phyloP scores from a whole-genome alignment of 1,140 invertebrate species.

The Diabrotica virgifera region DNA sequence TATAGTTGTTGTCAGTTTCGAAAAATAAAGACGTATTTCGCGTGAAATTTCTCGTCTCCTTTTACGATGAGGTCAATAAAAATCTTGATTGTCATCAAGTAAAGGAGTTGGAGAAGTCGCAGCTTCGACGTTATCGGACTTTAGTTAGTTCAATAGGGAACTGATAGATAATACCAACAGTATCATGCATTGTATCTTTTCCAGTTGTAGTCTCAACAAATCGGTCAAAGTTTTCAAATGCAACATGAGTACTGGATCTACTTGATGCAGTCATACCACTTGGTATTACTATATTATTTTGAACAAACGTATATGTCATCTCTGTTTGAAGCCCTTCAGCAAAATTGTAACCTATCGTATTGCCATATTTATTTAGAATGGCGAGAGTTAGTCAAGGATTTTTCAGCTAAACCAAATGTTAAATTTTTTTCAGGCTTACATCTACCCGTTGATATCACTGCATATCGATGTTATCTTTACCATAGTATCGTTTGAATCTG shows the following conservation, averaged over 20 bases:
- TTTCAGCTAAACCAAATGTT: constrained; percentile 38
- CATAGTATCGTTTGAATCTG: background rate
- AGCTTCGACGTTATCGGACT: background rate
- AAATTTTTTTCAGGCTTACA: constrained; percentile 39
- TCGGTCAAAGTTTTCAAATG: constrained; percentile 50
- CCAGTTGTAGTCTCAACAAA: constrained; percentile 47
- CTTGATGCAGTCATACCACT: constrained; percentile 29
- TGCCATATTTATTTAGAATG: constrained; percentile 43
- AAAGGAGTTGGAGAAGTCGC: background rate
- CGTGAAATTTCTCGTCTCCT: constrained; percentile 22
- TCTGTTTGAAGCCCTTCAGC: constrained; percentile 42
- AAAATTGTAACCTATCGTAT: constrained; percentile 39
- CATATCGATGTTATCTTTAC: constrained; percentile 4
- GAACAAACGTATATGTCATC: constrained; percentile 28
- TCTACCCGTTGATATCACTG: constrained; percentile 34
- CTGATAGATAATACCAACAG: no score
- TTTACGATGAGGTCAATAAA: background rate
- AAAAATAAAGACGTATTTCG: constrained; percentile 27
- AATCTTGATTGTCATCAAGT: background rate
- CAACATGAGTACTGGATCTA: constrained; percentile 40
- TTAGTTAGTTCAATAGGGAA: constrained; percentile 10
- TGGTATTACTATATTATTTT: constrained; percentile 29
- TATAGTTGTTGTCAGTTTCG: constrained; percentile 23
- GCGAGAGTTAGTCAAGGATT: constrained; percentile 38
- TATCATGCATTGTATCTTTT: constrained; percentile 51